Conservation (phyloP, 2,797 vertebrate genomes). For the Poecile montanus region DNA sequence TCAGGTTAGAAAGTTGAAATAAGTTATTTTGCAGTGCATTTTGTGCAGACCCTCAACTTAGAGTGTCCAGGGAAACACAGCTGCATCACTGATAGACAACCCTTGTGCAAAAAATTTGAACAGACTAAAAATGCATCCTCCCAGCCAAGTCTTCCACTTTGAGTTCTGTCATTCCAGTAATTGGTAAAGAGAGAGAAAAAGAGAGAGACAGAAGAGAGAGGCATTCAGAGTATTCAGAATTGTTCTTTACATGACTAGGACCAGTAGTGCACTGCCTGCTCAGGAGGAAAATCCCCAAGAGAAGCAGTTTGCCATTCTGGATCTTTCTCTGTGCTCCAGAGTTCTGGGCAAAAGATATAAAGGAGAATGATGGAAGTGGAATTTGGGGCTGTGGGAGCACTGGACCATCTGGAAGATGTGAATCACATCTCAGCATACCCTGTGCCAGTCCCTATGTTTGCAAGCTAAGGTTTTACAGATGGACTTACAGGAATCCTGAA, state of each 20-base stretch:
- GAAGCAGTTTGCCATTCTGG: not conserved
- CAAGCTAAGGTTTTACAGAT: not conserved
- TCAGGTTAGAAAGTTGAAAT: not conserved
- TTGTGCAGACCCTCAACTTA: not conserved
- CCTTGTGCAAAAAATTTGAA: not conserved
- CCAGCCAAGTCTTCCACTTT: not conserved
- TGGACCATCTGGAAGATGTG: not conserved
- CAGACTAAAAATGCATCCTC: not conserved
- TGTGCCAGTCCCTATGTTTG: not conserved
- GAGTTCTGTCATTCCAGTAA: not conserved
- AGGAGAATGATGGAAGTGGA: not conserved
- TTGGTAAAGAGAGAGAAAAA: not conserved
- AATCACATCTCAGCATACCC: not conserved
- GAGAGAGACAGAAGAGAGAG: not conserved
- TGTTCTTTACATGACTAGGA: not conserved
- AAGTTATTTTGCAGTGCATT: not conserved
- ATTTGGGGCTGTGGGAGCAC: not conserved
- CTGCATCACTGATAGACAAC: not conserved
- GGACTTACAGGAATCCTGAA: not conserved
- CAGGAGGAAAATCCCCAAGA: not conserved
- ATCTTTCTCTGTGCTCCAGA: not conserved
- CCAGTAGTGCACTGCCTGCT: not conserved
- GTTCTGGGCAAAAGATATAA: not conserved
- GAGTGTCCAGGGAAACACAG: not conserved
- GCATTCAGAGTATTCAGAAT: not conserved